Evolutionary conservation across 2,888 invertebrate genomes (phyloP).

Genomic region (Odontothrips loti): DNA sequence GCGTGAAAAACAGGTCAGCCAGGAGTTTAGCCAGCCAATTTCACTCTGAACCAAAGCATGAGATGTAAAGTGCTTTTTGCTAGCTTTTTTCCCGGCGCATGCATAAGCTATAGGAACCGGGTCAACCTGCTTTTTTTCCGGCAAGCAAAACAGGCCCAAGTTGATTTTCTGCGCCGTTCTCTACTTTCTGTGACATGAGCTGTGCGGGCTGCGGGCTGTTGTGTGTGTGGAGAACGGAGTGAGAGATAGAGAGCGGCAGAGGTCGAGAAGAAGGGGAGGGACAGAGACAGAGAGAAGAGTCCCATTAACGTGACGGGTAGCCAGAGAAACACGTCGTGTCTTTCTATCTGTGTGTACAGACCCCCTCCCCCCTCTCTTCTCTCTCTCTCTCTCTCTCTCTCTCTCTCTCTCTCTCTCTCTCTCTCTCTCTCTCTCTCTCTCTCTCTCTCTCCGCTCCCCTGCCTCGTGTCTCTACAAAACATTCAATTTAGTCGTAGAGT

Average conservation of each 20-base stretch:
- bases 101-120: no score
- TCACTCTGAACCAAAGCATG: no score
- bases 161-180: not conserved
- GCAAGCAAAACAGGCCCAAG: no score
- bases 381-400: slow-evolving; percentile 35
- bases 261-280: no score
- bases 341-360: slow-evolving; percentile 25
- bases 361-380: slow-evolving; percentile 36
- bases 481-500: slow-evolving; percentile 58
- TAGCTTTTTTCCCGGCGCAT: no score
- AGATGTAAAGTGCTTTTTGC: no score
- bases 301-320: slow-evolving; percentile 12
- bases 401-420: slow-evolving; percentile 37
- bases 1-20: no score
- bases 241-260: no score
- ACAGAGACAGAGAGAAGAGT: not conserved
- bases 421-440: slow-evolving; percentile 33
- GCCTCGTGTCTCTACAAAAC: slow-evolving; percentile 52
- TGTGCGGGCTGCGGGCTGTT: not conserved
- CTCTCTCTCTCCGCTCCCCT: slow-evolving; percentile 35
- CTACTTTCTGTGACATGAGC: no score
- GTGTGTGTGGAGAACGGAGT: no score
- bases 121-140: no score
- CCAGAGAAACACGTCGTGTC: slow-evolving; percentile 13
- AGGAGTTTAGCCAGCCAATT: no score